A percentile compares a stretch with the other conserved stretches of the same genome.
These are phyloP conservation scores for Megaleporinus macrocephalus DNA, from an alignment of 2,113 vertebrate species.

Conservation along the genomic window DNA sequence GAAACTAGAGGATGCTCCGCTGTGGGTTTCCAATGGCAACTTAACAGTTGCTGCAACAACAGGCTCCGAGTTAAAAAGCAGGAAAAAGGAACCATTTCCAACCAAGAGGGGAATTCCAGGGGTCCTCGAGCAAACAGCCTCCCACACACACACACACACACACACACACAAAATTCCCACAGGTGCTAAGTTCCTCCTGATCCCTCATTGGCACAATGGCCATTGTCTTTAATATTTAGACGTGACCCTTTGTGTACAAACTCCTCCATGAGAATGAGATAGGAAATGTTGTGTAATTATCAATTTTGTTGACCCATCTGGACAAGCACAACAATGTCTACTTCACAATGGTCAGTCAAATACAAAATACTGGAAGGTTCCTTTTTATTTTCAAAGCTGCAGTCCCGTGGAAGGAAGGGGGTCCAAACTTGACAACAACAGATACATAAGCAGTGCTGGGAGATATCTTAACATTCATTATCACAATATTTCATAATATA, in stretches of 20 bases:
- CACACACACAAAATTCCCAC: conserved; percentile 54
- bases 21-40: conserved; percentile 72
- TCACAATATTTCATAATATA: too few species aligned
- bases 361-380: conserved; percentile 50
- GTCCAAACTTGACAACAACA: neutral
- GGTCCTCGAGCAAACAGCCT: conserved; percentile 29
- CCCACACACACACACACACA: conserved; percentile 40
- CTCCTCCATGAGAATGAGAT: conserved; percentile 64
- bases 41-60: conserved; percentile 69
- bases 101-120: conserved; percentile 73
- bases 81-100: conserved; percentile 67
- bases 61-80: conserved; percentile 62
- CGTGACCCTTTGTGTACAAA: conserved; percentile 62
- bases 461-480: too few species aligned
- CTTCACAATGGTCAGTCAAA: conserved; percentile 53
- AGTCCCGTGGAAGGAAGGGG: neutral
- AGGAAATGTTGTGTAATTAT: conserved; percentile 72
- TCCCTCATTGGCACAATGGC: conserved; percentile 73
- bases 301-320: conserved; percentile 69
- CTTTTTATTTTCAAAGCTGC: neutral
- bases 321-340: conserved; percentile 67
- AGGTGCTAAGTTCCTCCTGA: conserved; percentile 64
- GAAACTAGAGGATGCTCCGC: conserved; percentile 67
- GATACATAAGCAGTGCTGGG: too few species aligned
- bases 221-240: conserved; percentile 76